These are phyloP conservation scores for Phyto melanocephala DNA, from an alignment of 2,888 invertebrate species.

Conservation along the genomic window DNA sequence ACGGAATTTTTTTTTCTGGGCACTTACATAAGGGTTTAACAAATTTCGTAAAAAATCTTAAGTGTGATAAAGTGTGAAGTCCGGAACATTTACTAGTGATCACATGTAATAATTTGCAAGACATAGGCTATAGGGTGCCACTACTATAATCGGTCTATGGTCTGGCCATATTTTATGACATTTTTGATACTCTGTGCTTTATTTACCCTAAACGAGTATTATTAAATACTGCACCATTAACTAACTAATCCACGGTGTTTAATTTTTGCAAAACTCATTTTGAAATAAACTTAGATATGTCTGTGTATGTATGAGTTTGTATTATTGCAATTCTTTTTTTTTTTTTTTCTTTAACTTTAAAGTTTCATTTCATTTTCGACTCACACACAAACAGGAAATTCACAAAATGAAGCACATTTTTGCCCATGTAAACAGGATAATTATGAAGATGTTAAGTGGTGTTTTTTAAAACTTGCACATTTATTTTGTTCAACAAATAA, in stretches of 20 bases:
- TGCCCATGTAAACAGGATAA: slow-evolving; percentile 68
- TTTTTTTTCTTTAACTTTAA: background rate
- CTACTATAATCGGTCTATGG: too few relatives aligned
- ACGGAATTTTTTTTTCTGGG: too few relatives aligned
- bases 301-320: background rate
- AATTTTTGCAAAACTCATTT: background rate
- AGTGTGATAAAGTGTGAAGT: too few relatives aligned
- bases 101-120: too few relatives aligned
- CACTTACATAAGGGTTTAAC: too few relatives aligned
- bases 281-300: background rate
- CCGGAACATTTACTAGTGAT: too few relatives aligned
- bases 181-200: too few relatives aligned
- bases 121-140: too few relatives aligned
- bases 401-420: slow-evolving; percentile 54
- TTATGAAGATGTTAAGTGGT: slow-evolving; percentile 67
- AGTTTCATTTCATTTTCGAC: slow-evolving; percentile 2
- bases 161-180: too few relatives aligned
- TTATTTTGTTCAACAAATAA: slow-evolving; percentile 27
- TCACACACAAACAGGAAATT: slow-evolving; percentile 44
- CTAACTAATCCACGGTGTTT: background rate
- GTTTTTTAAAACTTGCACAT: slow-evolving; percentile 42
- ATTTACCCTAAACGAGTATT: too few relatives aligned
- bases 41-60: too few relatives aligned
- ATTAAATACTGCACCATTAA: too few relatives aligned
- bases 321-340: background rate